phyloP scores from a whole-genome alignment of 2,113 vertebrate species.

The Capricornis sumatraensis region DNA sequence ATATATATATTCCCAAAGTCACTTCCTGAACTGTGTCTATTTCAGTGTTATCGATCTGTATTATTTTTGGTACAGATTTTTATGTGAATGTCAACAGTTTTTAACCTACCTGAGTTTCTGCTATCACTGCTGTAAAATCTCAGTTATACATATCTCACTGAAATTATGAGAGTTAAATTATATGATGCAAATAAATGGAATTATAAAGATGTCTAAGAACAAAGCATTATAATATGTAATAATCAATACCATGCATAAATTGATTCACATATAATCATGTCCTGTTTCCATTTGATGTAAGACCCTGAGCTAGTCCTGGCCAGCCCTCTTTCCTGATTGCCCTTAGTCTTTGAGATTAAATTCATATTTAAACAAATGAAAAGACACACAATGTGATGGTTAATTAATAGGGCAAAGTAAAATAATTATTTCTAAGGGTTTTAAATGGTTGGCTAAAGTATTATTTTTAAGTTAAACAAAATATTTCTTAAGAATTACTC shows the following conservation, averaged over 20 bases:
- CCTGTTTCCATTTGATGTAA: background rate
- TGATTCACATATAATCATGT: background rate
- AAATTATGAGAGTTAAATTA: background rate
- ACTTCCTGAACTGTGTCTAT: background rate
- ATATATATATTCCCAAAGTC: background rate
- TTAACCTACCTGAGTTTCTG: background rate
- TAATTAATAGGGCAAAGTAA: background rate
- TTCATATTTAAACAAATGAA: background rate
- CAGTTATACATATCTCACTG: background rate
- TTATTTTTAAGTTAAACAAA: background rate
- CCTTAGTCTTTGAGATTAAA: background rate
- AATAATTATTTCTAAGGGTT: background rate
- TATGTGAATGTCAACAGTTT: background rate
- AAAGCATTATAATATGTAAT: background rate
- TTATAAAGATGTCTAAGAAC: background rate
- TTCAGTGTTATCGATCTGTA: background rate
- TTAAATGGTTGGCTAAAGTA: background rate
- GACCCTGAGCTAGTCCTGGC: background rate
- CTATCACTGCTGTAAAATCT: background rate
- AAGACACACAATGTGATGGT: background rate
- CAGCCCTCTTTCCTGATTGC: background rate
- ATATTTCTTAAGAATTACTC: background rate
- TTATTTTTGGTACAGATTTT: background rate
- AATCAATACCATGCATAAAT: background rate
- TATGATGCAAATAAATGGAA: background rate